Evolutionary conservation across 2,888 invertebrate genomes (phyloP).

Genomic region (Platycheirus rosarum): DNA sequence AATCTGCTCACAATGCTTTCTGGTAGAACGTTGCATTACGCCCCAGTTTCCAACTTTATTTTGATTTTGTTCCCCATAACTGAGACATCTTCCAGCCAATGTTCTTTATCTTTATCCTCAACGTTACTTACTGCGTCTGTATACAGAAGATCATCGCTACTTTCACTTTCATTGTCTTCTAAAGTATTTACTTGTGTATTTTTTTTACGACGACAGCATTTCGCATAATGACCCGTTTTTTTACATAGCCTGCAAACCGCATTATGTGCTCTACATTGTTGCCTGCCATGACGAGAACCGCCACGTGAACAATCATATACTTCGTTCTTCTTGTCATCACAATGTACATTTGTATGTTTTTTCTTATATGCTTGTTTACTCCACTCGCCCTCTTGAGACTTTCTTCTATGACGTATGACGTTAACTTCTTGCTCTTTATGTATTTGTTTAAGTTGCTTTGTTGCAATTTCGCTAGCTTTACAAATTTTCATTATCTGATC

Average conservation of each 20-base stretch:
- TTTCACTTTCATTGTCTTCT: constrained; percentile 4
- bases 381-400: too few species aligned
- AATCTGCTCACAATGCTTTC: constrained; percentile 19
- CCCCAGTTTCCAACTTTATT: constrained; percentile 39
- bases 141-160: constrained; percentile 9
- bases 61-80: constrained; percentile 9
- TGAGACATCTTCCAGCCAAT: constrained; percentile 7
- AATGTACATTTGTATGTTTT: not conserved
- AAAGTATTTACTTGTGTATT: not conserved
- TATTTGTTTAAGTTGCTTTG: too few species aligned
- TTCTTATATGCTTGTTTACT: not conserved
- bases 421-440: too few species aligned
- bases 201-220: constrained; percentile 5
- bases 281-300: constrained; percentile 1
- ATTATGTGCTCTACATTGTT: constrained; percentile 23
- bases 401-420: too few species aligned
- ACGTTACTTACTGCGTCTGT: constrained; percentile 7
- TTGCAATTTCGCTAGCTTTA: too few species aligned
- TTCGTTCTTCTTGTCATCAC: not conserved
- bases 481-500: too few species aligned
- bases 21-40: constrained; percentile 35
- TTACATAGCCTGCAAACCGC: constrained; percentile 21
- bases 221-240: constrained; percentile 20
- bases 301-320: not conserved
- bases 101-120: not conserved